Conservation (phyloP, 1,140 invertebrate species). For the Palaemon carinicauda region DNA sequence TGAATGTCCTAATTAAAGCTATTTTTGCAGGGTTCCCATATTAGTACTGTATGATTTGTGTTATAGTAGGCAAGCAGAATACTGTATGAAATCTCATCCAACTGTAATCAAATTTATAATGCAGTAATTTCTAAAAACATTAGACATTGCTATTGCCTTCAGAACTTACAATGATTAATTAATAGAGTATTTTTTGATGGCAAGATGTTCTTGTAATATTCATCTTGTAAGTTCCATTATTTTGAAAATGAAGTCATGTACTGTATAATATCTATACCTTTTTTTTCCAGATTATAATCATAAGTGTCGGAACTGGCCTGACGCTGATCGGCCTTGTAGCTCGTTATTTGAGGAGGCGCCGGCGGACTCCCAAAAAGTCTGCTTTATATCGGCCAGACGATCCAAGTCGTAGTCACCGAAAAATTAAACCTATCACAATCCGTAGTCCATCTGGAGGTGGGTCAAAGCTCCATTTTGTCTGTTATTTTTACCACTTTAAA, state of each 20-base stretch:
- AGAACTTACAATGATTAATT: too few species aligned
- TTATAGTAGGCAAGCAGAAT: too few species aligned
- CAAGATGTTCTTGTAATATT: background rate
- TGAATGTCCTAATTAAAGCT: too few species aligned
- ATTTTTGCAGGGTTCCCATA: too few species aligned
- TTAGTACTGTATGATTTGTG: too few species aligned
- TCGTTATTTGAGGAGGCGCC: slow-evolving; percentile 29
- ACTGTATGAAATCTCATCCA: too few species aligned
- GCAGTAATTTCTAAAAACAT: too few species aligned
- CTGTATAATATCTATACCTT: too few species aligned
- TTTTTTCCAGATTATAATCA: slow-evolving; percentile 28
- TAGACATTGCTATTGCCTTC: too few species aligned
- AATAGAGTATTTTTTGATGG: background rate
- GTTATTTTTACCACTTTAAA: background rate
- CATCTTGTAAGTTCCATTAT: background rate
- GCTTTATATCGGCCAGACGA: slow-evolving; percentile 31
- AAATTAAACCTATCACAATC: slow-evolving; percentile 44
- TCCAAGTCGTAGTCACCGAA: slow-evolving; percentile 4
- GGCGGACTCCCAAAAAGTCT: slow-evolving; percentile 22
- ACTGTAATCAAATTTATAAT: too few species aligned
- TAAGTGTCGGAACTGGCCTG: slow-evolving; percentile 32
- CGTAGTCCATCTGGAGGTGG: slow-evolving; percentile 40
- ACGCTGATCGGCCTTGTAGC: slow-evolving; percentile 30
- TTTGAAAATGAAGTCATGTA: background rate
- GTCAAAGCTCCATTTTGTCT: background rate